Conservation (phyloP, 1,140 invertebrate genomes). For the Hesperophylax magnus region DNA sequence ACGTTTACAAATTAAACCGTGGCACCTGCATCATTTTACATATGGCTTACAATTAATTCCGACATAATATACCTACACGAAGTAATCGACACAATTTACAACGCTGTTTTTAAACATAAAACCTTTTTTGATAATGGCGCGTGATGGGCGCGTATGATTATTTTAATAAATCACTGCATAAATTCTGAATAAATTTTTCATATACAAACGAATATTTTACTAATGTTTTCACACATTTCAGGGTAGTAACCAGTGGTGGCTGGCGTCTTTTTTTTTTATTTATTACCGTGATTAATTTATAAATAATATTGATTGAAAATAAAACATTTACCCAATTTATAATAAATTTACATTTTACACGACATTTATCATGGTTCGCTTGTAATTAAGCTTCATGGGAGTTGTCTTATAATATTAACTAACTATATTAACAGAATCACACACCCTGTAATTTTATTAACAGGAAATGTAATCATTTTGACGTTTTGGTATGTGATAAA, state of each 20-base stretch:
- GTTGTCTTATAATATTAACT: too few relatives aligned
- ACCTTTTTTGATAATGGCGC: constrained; percentile 1
- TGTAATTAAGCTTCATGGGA: too few relatives aligned
- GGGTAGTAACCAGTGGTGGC: too few relatives aligned
- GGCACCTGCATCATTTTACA: constrained; percentile 32
- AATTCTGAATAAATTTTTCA: too few relatives aligned
- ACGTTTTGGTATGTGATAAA: too few relatives aligned
- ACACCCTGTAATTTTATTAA: too few relatives aligned
- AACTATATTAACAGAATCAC: too few relatives aligned
- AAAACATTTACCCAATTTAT: background rate
- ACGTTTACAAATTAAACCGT: constrained; percentile 16
- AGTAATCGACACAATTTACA: constrained; percentile 15
- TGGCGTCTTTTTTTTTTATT: background rate
- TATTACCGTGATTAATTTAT: background rate
- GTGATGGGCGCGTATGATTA: constrained; percentile 9
- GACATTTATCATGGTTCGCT: too few relatives aligned
- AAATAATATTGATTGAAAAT: background rate
- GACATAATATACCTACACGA: constrained; percentile 19
- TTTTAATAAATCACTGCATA: too few relatives aligned
- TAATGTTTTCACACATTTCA: too few relatives aligned
- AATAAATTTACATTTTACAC: background rate
- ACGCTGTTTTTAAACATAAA: constrained; percentile 5
- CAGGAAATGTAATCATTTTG: too few relatives aligned
- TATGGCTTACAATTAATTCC: constrained; percentile 31
- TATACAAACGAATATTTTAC: too few relatives aligned